These are phyloP conservation scores for Sardina pilchardus DNA, from an alignment of 2,113 vertebrate genomes.

Conservation along the genomic window DNA sequence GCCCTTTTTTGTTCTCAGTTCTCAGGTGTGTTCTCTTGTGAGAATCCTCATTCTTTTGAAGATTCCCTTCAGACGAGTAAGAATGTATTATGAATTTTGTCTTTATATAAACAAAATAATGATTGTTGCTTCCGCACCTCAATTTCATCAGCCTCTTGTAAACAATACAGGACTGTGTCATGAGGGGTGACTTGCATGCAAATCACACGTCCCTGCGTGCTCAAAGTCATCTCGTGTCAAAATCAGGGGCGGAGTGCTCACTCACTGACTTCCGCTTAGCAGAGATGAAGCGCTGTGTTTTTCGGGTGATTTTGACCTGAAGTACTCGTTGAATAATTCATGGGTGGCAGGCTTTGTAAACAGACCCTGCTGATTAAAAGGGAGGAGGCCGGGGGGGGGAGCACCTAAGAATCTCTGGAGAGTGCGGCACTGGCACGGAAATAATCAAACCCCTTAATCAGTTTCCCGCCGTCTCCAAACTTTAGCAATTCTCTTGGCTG, in stretches of 20 bases:
- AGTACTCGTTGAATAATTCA: slow-evolving; percentile 71
- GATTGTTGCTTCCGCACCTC: not conserved
- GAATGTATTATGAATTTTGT: slow-evolving; percentile 4
- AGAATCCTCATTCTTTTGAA: not conserved
- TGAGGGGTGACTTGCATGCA: not conserved
- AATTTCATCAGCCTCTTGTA: not conserved
- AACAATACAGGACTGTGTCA: not conserved
- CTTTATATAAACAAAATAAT: not conserved
- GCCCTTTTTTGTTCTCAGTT: not conserved
- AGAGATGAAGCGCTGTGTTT: not conserved
- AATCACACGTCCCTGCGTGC: not conserved
- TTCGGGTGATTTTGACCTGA: slow-evolving; percentile 61
- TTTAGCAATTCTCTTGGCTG: not conserved
- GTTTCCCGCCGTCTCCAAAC: not conserved
- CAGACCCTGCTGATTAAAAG: slow-evolving; percentile 61
- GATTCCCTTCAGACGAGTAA: not conserved
- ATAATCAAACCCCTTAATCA: slow-evolving; percentile 35
- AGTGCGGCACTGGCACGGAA: slow-evolving; percentile 27
- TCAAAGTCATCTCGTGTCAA: not conserved
- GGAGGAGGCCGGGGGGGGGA: slow-evolving; percentile 45
- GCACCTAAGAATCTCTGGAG: slow-evolving; percentile 43
- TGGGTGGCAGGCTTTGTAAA: slow-evolving; percentile 59
- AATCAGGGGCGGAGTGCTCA: not conserved
- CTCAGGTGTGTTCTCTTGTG: not conserved
- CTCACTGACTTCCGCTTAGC: not conserved